Base-by-base conservation (phyloP, 2,888 invertebrate genomes). In the Portevinia maculata region DNA sequence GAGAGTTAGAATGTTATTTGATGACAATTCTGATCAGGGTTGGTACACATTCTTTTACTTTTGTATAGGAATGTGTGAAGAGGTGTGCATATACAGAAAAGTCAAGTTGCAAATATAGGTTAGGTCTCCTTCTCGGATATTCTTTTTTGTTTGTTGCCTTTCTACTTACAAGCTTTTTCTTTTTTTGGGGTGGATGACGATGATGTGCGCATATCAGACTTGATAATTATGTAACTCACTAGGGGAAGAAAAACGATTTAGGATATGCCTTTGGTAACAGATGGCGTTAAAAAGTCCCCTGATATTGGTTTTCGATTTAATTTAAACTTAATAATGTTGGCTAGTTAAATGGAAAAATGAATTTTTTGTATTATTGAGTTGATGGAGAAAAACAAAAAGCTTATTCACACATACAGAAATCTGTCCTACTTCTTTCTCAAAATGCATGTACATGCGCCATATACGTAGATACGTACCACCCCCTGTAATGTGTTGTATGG, bases 21-120 rank as follows among this genome's bases (percentile, higher is more conserved):
- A 41, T 79, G 74, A 79, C 74, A 62, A 39, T 74, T 73, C 48
- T 32, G 41, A 57, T 71, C 62, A 67, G 15, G 37, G 44, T 62
- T 64, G 30, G 39, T 41, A 55, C n/a, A 48, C 19, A 44, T 44
- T 55, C 15, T 55, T 39, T 65, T 57, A 53, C 48, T 48, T 48
- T 57, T 48, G 60, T 59, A 32, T 37, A 44, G 37, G 46, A 39
- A 39, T 57, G 34, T 39, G 3, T 53, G 15, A n/a, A n/a, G n/a
- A n/a, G n/a, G n/a, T 64, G 5, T 17, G 13, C 48, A 48, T 21
- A 13, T 60, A 55, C n/a, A 30, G 2, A 41, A 65, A 64, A 59
- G 41, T 46, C 17, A 11, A 53, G 41, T 48, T 48, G 46, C 46
- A 65, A 71, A 83, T 78, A 83, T 78, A 78, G 83, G 83, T 83